Evolutionary conservation across 2,797 vertebrate genomes (phyloP), one percentile per base, ranked within the genome.

Genomic region (Decapterus maruadsi): DNA sequence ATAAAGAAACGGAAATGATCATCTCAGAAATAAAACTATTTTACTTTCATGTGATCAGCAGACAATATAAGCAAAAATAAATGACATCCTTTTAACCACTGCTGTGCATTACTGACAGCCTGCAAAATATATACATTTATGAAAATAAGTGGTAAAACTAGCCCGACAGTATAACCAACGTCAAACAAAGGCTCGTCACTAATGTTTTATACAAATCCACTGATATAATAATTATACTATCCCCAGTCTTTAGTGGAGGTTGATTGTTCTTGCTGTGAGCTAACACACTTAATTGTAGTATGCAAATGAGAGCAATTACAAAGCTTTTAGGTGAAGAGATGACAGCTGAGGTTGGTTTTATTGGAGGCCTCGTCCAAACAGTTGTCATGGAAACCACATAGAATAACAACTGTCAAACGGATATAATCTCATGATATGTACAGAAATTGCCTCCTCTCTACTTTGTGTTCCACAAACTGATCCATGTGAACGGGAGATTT

Each of bases 301-400:
- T 99, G 98, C 97, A 99, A 99, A 99, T 99, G 97, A 99, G 97
- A 98, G 97, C 97, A 99, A 99, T 99, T 99, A 99, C 97, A 98
- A 99, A 98, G 97, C 98, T 99, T 99, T 99, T 99, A 99, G 98
- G 97, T 98, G 97, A 98, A 97, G 96, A 96, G 96, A 97, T 98
- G 97, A 99, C 97, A 99, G 98, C 97, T 98, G 98, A 98, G 97
- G 97, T 96, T 97, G 97, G 96, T 96, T 97, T 96, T 96, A 96
- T 96, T 96, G 95, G 95, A 95, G 95, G 96, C 97, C 97, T 98
- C 96, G 96, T 96, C 97, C 97, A 97, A 97, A 97, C 95, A 95
- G 97, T 99, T 96, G 96, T 95, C 96, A 98, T 99, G 96, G 97
- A 96, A 97, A 99, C 98, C 96, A 95, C 96, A 95, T 95, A 96